Conservation (phyloP, 35 echinoderm and acorn worm genomes). For the Hemicentrotus pulcherrimus region DNA sequence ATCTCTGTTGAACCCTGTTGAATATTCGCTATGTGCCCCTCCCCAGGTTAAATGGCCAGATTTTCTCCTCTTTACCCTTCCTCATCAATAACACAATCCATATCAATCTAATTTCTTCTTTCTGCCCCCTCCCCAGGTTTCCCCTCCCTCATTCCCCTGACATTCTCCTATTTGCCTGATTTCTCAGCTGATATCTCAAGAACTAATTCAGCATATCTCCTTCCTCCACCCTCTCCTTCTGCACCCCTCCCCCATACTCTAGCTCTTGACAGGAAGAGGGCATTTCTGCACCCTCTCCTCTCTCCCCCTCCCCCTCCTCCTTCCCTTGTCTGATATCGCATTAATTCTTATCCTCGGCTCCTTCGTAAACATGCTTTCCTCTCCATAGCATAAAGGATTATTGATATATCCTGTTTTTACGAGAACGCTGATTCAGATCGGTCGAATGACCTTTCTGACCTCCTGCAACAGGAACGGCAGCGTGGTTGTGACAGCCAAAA, state of each 20-base stretch:
- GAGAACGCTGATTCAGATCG: constrained; percentile 50
- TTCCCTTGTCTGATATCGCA: not conserved
- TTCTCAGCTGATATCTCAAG: not conserved
- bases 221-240: not conserved
- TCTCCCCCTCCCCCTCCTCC: not conserved
- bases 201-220: not conserved
- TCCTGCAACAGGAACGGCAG: constrained; percentile 26
- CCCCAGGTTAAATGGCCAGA: too few species aligned
- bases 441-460: constrained; percentile 35
- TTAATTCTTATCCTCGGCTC: constrained; percentile 32
- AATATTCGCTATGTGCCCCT: too few species aligned
- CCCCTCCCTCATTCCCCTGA: too few species aligned
- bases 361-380: constrained; percentile 42
- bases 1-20: too few species aligned
- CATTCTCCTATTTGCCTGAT: too few species aligned
- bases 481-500: not conserved
- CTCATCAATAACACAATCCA: too few species aligned
- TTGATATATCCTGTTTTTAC: constrained; percentile 53
- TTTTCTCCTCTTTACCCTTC: too few species aligned
- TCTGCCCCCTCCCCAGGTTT: too few species aligned
- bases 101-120: too few species aligned
- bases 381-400: constrained; percentile 21
- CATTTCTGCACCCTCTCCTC: not conserved
- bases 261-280: not conserved
- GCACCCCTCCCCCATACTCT: not conserved